Evolutionary conservation across 2,113 vertebrate species (phyloP).

Genomic region (Serilophus lunatus): DNA sequence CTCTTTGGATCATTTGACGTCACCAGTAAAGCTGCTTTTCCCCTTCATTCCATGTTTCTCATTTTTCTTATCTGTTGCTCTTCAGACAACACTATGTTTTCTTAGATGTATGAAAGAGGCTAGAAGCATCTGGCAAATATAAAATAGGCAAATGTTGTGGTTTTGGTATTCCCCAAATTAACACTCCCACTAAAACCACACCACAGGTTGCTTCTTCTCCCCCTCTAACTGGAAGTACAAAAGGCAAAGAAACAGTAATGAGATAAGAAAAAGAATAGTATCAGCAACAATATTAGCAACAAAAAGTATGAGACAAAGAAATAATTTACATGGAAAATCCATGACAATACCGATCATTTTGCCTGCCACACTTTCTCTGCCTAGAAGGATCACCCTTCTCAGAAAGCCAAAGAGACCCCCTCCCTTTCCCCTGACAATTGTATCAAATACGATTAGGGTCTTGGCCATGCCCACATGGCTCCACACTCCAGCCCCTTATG

Average conservation of each 20-base stretch:
- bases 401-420: neutral
- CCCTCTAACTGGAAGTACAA: neutral
- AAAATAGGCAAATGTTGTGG: neutral
- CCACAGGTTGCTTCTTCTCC: rapidly evolving
- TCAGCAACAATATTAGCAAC: neutral
- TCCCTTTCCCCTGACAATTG: no score
- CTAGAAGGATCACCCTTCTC: neutral
- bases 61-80: no score
- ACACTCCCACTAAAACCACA: neutral
- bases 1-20: no score
- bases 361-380: rapidly evolving
- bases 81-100: no score
- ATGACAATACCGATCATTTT: rapidly evolving
- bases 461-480: neutral
- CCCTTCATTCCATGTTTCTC: no score
- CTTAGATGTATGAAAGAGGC: neutral
- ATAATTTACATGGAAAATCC: neutral
- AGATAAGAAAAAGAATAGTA: neutral
- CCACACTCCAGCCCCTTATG: neutral
- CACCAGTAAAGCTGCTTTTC: no score
- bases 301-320: neutral
- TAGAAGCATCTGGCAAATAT: neutral
- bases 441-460: neutral
- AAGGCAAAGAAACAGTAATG: neutral
- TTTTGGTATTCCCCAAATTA: neutral